These are phyloP conservation scores for Anagrus nilaparvatae DNA, from an alignment of 1,140 invertebrate species.

Conservation along the genomic window DNA sequence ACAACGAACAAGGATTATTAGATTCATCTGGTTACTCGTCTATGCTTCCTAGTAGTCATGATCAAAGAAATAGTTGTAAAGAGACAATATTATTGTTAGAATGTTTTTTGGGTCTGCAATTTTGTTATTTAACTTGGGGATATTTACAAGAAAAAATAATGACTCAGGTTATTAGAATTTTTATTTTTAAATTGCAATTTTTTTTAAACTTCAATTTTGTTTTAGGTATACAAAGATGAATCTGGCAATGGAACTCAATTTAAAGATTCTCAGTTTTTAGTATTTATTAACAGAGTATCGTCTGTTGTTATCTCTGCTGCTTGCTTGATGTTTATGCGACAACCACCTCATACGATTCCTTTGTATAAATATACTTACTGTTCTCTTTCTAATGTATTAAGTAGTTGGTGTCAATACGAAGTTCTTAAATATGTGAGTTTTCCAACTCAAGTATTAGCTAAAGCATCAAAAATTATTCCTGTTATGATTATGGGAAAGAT, in stretches of 20 bases:
- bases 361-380: conserved; percentile 95
- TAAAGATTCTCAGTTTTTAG: conserved; percentile 88
- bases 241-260: conserved; percentile 59
- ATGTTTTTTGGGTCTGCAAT: conserved; percentile 82
- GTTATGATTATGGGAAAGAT: conserved; percentile 98
- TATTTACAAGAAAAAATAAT: conserved; percentile 89
- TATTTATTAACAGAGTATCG: conserved; percentile 85
- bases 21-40: conserved; percentile 30
- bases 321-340: conserved; percentile 50
- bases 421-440: conserved; percentile 97
- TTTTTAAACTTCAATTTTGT: background rate
- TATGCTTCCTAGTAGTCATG: conserved; percentile 21
- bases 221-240: conserved; percentile 54
- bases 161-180: conserved; percentile 51
- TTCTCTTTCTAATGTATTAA: conserved; percentile 96
- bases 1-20: conserved; percentile 36
- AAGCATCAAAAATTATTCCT: conserved; percentile 92
- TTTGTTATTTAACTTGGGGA: conserved; percentile 89
- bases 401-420: conserved; percentile 99
- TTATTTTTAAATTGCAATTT: conserved; percentile 3
- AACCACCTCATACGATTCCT: conserved; percentile 70
- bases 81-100: conserved; percentile 54
- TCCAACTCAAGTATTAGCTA: conserved; percentile 90
- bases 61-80: conserved; percentile 40
- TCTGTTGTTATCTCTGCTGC: conserved; percentile 66